Base-by-base conservation (phyloP, 2,113 vertebrate genomes). In the Manacus vitellinus region DNA sequence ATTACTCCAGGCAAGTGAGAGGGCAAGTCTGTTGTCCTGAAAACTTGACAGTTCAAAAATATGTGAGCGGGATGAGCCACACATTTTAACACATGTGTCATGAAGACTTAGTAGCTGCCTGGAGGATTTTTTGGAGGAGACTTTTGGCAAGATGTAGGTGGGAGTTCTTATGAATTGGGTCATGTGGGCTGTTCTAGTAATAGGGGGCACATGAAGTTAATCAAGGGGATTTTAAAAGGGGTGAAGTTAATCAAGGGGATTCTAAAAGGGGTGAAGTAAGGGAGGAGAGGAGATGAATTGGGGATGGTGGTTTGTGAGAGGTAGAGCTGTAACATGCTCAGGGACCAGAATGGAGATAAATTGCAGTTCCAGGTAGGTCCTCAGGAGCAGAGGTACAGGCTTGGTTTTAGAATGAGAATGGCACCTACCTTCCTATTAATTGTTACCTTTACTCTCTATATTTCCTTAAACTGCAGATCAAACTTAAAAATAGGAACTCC, bases 271-370 rank as follows among this genome's bases (percentile, higher is more conserved):
- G 43, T 91, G 74, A 67, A 52, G 27, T 6, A n/a, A 58, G 47
- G 44, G 27, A 44, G 58, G 41, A 37, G 37, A 43, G 37, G 58
- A 74, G 39, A 12, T 8, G 33, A 68, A 1, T 15, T 24, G 16
- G 21, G n/a, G 8, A 2, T 17, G 25, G 20, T 59, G 66, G 9
- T 37, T 24, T 88, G 25, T 18, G 65, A n/a, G 59, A 56, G 30
- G 4, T 0, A 2, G 51, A 14, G 52, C 6, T 86, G 58, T 4
- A 14, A 15, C 31, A 3, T 18, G 30, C 44, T 33, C 7, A 8
- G 41, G 51, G 20, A 9, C 1, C 3, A 25, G 39, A 8, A 22
- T 15, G 21, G 30, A 41, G 62, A 16, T 11, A 18, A 7, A 0
- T 12, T 37, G 79, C 8, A 62, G 41, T 31, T 56, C 7, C 23